phyloP scores from a whole-genome alignment of 2,113 vertebrate species.

The Sterna hirundo region DNA sequence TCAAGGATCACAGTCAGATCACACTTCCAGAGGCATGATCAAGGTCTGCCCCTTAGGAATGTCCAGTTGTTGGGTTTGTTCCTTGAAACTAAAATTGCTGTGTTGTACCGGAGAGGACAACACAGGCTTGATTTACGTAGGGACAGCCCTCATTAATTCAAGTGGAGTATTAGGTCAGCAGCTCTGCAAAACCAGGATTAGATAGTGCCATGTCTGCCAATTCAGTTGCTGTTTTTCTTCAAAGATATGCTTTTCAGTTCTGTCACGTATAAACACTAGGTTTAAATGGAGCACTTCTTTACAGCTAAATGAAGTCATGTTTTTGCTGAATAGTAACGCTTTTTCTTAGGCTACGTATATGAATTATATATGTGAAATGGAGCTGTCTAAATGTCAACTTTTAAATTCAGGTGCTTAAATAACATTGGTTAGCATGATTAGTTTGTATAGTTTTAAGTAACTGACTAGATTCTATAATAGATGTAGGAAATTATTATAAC shows the following conservation, averaged over 20 bases:
- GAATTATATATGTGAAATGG: not conserved
- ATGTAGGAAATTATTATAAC: not conserved
- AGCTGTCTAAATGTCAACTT: not conserved
- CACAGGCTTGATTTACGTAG: not conserved
- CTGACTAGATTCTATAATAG: not conserved
- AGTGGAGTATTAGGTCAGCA: not conserved
- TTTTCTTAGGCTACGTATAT: not conserved
- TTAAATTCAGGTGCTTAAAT: not conserved
- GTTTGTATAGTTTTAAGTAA: not conserved
- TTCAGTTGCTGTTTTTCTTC: constrained; percentile 17
- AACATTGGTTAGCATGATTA: not conserved
- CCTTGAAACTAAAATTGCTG: not conserved
- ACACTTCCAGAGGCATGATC: not conserved
- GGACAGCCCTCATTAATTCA: constrained; percentile 7
- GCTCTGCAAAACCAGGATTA: not conserved
- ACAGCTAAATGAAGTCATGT: not conserved
- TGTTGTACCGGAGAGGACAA: not conserved
- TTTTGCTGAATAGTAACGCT: not conserved
- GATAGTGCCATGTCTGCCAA: not conserved
- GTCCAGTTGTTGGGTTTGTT: not conserved
- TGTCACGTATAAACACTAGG: not conserved
- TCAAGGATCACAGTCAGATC: not conserved
- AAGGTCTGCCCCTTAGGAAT: not conserved
- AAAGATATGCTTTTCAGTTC: not conserved
- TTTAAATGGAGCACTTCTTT: constrained; percentile 1